These are phyloP conservation scores for Astreopora myriophthalma DNA, from an alignment of 64 coral and sea anemone genomes.

Conservation along the genomic window DNA sequence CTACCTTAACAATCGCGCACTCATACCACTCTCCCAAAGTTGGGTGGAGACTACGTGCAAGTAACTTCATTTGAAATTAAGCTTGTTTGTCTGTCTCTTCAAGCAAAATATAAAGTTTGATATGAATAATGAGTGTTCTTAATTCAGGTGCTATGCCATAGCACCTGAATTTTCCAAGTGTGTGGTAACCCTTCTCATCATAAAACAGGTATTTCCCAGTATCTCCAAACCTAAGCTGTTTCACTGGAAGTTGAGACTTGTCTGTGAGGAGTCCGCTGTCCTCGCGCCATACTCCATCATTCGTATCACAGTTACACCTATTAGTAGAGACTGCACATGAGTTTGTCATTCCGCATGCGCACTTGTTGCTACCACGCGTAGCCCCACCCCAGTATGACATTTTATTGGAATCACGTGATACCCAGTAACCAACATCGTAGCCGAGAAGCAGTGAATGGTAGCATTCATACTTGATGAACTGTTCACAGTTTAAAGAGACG, in stretches of 20 bases:
- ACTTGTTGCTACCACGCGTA: not conserved
- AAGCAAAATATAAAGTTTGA: no score
- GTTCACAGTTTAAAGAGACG: slow-evolving; percentile 19
- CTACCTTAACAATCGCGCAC: no score
- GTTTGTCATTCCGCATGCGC: slow-evolving; percentile 52
- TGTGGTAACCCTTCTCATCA: slow-evolving; percentile 17
- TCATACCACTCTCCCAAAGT: no score
- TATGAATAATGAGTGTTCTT: no score
- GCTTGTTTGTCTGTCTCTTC: no score
- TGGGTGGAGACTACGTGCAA: no score
- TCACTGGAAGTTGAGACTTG: not conserved
- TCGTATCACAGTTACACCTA: not conserved
- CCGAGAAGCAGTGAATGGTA: not conserved
- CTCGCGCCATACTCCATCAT: not conserved
- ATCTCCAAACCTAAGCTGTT: slow-evolving; percentile 22
- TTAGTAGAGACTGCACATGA: not conserved
- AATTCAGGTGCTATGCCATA: slow-evolving; percentile 36
- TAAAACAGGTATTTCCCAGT: not conserved
- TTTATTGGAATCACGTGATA: slow-evolving; percentile 13
- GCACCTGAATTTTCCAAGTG: slow-evolving; percentile 13
- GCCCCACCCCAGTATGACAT: slow-evolving; percentile 66
- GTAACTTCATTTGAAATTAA: no score
- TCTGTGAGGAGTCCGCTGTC: slow-evolving; percentile 25
- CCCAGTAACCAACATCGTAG: not conserved
- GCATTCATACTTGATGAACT: slow-evolving; percentile 51